phyloP scores from a whole-genome alignment of 2,888 invertebrate genomes.

The Nebria brevicollis region DNA sequence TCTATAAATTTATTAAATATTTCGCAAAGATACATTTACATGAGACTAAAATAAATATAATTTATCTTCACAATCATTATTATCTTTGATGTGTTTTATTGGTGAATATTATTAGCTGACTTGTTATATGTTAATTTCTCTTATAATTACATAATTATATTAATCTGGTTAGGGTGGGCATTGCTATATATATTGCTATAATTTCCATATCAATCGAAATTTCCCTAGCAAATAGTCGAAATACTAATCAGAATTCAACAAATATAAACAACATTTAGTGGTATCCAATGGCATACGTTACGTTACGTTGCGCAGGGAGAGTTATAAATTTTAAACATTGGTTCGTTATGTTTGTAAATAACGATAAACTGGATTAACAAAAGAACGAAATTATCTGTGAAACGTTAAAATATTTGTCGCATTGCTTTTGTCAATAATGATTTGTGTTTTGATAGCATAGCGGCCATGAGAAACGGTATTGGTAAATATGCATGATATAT shows the following conservation, averaged over 20 bases:
- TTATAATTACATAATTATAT: too few species aligned
- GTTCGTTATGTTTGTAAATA: conserved; percentile 32
- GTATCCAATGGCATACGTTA: neutral
- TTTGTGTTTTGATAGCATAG: conserved; percentile 14
- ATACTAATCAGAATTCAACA: conserved; percentile 34
- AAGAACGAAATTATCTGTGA: conserved; percentile 44
- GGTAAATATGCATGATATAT: conserved; percentile 7
- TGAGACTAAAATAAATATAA: too few species aligned
- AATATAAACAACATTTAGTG: conserved; percentile 21
- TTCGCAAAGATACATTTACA: too few species aligned
- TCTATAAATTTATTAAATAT: too few species aligned
- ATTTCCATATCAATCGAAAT: conserved; percentile 16
- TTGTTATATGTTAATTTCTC: too few species aligned
- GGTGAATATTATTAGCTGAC: too few species aligned
- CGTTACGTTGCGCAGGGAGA: conserved; percentile 13
- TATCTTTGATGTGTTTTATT: too few species aligned
- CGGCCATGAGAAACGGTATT: neutral
- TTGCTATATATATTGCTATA: neutral
- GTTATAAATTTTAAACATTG: conserved; percentile 7
- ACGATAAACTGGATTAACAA: conserved; percentile 36
- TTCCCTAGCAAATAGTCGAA: conserved; percentile 34
- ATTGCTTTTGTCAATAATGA: conserved; percentile 33
- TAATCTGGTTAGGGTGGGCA: too few species aligned
- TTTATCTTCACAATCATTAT: too few species aligned
- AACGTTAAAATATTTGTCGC: conserved; percentile 36